These are phyloP conservation scores for Vanessa cardui DNA, from an alignment of 2,888 invertebrate species.

Conservation along the genomic window DNA sequence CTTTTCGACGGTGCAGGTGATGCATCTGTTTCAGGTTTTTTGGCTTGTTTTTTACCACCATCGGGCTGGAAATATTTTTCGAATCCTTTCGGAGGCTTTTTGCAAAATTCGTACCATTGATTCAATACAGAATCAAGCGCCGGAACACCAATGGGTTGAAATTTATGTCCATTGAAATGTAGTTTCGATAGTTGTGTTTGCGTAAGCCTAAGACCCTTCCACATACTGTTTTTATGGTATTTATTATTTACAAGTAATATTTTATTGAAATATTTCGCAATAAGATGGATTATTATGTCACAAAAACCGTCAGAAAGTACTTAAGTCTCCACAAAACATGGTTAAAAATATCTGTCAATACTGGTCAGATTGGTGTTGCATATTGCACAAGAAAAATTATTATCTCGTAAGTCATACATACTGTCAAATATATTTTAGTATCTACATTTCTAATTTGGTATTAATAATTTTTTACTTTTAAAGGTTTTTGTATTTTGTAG, in stretches of 20 bases:
- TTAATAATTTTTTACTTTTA: neutral
- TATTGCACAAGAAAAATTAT: conserved; percentile 18
- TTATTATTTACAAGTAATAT: conserved; percentile 57
- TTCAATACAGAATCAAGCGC: conserved; percentile 83
- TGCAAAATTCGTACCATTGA: conserved; percentile 86
- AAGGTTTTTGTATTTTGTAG: no score
- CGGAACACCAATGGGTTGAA: conserved; percentile 76
- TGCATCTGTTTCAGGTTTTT: conserved; percentile 65
- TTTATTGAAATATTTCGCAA: conserved; percentile 65
- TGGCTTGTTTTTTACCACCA: conserved; percentile 71
- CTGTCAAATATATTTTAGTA: neutral
- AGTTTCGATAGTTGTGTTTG: conserved; percentile 75
- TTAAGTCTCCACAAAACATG: conserved; percentile 64
- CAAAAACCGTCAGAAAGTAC: conserved; percentile 60
- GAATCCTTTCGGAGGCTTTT: conserved; percentile 95
- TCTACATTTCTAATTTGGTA: neutral
- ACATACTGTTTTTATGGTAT: conserved; percentile 62
- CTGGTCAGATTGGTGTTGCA: conserved; percentile 31
- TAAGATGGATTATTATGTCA: conserved; percentile 61
- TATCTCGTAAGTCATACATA: conserved; percentile 10
- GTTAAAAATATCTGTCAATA: conserved; percentile 69
- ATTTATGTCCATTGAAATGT: conserved; percentile 71
- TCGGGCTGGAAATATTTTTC: conserved; percentile 94
- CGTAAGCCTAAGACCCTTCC: conserved; percentile 77
- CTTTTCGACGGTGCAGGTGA: conserved; percentile 70